Conservation (phyloP, 2,888 invertebrate species). For the Lutraria lutraria region DNA sequence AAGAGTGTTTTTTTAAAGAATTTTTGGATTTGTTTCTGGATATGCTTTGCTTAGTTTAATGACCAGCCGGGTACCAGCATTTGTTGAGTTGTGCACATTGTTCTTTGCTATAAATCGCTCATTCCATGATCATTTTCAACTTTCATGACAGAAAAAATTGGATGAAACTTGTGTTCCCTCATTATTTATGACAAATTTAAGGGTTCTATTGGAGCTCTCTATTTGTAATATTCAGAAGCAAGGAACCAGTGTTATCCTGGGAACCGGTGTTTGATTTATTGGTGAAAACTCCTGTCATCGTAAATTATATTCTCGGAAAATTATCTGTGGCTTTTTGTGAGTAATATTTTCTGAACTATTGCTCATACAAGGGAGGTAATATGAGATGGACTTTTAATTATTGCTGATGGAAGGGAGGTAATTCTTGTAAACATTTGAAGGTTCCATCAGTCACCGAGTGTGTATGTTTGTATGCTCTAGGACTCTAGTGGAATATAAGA, state of each 20-base stretch:
- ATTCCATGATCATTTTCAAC: not conserved
- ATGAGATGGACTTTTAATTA: too few species aligned
- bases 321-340: too few species aligned
- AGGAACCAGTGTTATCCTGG: not conserved
- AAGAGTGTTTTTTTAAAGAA: too few species aligned
- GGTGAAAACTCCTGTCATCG: not conserved
- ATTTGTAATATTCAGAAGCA: not conserved
- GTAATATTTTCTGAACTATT: not conserved
- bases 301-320: not conserved
- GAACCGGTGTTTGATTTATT: not conserved
- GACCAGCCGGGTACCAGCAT: conserved; percentile 1
- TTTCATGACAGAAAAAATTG: not conserved
- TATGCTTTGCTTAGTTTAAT: not conserved
- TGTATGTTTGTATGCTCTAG: too few species aligned
- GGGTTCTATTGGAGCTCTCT: not conserved
- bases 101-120: not conserved
- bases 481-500: too few species aligned
- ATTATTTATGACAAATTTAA: not conserved
- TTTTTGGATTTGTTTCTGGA: too few species aligned
- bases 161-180: not conserved
- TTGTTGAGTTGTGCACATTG: not conserved
- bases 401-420: too few species aligned
- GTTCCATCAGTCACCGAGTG: too few species aligned
- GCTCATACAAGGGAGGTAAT: not conserved
- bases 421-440: too few species aligned